A percentile compares a stretch with the other conserved stretches of the same genome.
Evolutionary conservation across 2,113 vertebrate species (phyloP).

Genomic region (Sturnira hondurensis): DNA sequence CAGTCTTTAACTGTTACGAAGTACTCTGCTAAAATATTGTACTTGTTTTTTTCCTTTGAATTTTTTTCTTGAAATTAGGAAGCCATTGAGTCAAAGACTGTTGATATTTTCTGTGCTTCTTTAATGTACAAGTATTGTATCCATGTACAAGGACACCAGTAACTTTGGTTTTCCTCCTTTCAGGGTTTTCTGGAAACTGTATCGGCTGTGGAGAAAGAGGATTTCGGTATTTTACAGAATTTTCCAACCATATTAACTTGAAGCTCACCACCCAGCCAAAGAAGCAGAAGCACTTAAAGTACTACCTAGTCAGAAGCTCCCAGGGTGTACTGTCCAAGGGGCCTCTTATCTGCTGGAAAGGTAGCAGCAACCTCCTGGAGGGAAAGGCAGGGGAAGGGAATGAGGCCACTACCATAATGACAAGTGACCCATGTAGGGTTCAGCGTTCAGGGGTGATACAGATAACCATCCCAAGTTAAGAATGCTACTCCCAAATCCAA

Average conservation of each 20-base stretch:
- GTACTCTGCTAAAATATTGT: background rate
- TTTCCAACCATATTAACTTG: constrained; percentile 99
- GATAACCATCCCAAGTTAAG: constrained; percentile 24
- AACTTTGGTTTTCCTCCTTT: constrained; percentile 41
- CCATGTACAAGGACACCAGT: background rate
- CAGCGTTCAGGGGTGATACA: background rate
- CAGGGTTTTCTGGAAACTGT: constrained; percentile 99
- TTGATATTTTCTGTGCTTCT: constrained; percentile 34
- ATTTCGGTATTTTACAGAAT: constrained; percentile 99
- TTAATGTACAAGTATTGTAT: background rate
- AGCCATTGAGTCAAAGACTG: background rate
- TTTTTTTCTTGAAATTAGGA: constrained; percentile 1
- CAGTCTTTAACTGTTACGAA: background rate
- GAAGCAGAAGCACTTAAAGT: constrained; percentile 99
- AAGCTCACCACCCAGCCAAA: constrained; percentile 99
- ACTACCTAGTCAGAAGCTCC: constrained; percentile 96
- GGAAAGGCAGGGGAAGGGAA: background rate
- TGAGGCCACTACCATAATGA: background rate
- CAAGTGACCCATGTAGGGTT: background rate
- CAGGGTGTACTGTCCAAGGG: constrained; percentile 97
- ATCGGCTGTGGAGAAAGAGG: constrained; percentile 98
- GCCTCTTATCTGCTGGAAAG: constrained; percentile 98
- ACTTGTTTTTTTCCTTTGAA: background rate
- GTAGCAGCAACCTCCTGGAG: constrained; percentile 74
- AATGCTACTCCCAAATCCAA: background rate